A percentile compares a stretch with the other conserved stretches of the same genome.
These are phyloP conservation scores for Marmota flaviventris DNA, from an alignment of 2,113 vertebrate species.

Conservation along the genomic window DNA sequence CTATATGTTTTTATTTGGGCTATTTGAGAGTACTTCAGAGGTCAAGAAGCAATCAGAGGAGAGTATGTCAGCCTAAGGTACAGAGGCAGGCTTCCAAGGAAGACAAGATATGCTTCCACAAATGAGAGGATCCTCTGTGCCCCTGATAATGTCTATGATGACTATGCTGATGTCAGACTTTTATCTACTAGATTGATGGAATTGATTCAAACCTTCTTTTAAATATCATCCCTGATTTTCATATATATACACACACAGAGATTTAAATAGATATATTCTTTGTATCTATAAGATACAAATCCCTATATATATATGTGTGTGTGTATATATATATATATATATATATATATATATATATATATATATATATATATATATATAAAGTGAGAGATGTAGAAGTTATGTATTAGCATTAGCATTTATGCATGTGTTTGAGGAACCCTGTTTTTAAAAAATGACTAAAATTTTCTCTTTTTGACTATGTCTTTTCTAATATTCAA, in stretches of 20 bases:
- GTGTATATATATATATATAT: too few relatives aligned
- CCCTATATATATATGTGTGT: too few relatives aligned
- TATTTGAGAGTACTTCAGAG: neutral
- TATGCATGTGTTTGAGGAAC: neutral
- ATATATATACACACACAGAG: neutral
- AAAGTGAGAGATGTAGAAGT: neutral
- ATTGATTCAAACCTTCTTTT: neutral
- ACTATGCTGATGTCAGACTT: neutral
- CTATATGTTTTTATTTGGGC: too few relatives aligned
- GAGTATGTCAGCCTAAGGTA: neutral
- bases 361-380: neutral
- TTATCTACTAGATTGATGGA: neutral
- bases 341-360: too few relatives aligned
- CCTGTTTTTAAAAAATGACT: neutral
- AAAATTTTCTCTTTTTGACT: neutral
- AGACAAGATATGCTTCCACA: neutral
- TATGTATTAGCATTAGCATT: neutral
- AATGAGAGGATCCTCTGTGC: neutral
- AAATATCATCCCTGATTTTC: neutral
- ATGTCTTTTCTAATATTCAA: slow-evolving; percentile 9
- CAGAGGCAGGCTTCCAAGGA: neutral
- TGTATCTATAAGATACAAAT: neutral
- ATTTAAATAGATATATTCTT: too few relatives aligned
- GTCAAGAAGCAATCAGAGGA: neutral
- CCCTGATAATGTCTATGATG: neutral